A percentile compares a stretch with the other conserved stretches of the same genome.
Conservation (phyloP, 2,888 invertebrate genomes). For the Orchesellides sinensis region DNA sequence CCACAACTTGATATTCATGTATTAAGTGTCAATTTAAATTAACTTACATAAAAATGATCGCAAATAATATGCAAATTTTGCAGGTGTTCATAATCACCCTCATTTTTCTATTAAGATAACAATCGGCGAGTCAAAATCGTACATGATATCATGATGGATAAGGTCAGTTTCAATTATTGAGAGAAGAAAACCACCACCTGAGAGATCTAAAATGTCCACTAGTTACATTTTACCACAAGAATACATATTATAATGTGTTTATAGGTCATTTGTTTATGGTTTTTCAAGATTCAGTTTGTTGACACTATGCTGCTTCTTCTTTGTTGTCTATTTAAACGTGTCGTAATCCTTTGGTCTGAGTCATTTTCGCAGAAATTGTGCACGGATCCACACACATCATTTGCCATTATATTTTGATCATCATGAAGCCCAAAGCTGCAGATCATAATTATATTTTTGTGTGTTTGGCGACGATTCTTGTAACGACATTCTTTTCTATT, state of each 20-base stretch:
- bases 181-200: not conserved
- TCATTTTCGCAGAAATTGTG: not conserved
- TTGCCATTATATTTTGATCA: not conserved
- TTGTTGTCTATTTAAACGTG: conserved; percentile 41
- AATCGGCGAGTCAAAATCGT: not conserved
- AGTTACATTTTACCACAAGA: not conserved
- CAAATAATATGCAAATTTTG: not conserved
- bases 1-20: not conserved
- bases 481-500: not conserved
- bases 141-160: not conserved
- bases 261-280: not conserved
- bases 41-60: not conserved
- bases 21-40: not conserved
- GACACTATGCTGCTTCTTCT: not conserved
- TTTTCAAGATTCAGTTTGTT: not conserved
- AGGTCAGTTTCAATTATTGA: conserved; percentile 22
- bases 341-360: not conserved
- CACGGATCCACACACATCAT: not conserved
- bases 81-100: conserved; percentile 11
- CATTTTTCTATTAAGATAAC: not conserved
- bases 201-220: not conserved
- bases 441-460: not conserved
- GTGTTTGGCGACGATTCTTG: not conserved
- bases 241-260: not conserved
- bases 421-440: not conserved